phyloP scores from a whole-genome alignment of 2,888 invertebrate species.

The Cristatella mucedo region DNA sequence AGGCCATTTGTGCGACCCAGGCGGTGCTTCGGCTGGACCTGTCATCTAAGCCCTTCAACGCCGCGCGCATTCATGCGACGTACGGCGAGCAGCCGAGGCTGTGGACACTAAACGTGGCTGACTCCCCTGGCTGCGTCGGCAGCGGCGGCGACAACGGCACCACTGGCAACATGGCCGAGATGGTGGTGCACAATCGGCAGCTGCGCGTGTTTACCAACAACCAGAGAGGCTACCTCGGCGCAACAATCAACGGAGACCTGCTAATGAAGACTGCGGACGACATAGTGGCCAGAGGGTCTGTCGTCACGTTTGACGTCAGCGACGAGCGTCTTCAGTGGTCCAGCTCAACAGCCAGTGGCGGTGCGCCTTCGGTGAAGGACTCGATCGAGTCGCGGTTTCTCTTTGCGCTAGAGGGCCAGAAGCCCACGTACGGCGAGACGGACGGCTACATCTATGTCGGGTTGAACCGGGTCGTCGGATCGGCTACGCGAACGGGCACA shows the following conservation, averaged over 20 bases:
- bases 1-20: constrained; percentile 20
- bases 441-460: constrained; percentile 27
- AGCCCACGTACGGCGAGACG: constrained; percentile 18
- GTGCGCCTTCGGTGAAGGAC: constrained; percentile 19
- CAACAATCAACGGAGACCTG: constrained; percentile 26
- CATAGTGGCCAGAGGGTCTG: no score
- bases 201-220: constrained; percentile 31
- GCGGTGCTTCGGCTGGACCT: constrained; percentile 29
- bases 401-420: constrained; percentile 24
- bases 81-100: constrained; percentile 26
- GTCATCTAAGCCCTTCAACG: constrained; percentile 23
- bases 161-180: constrained; percentile 29
- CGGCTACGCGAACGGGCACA: constrained; percentile 23
- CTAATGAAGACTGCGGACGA: no score
- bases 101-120: constrained; percentile 32
- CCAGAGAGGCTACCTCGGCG: constrained; percentile 27
- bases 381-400: constrained; percentile 26
- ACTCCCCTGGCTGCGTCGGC: constrained; percentile 27
- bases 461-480: constrained; percentile 31
- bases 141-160: constrained; percentile 26
- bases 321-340: constrained; percentile 26
- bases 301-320: constrained; percentile 13
- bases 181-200: constrained; percentile 30
- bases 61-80: constrained; percentile 19
- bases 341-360: no score